These are phyloP conservation scores for Chelonoidis abingdonii DNA, from an alignment of 2,113 vertebrate genomes.

Conservation along the genomic window DNA sequence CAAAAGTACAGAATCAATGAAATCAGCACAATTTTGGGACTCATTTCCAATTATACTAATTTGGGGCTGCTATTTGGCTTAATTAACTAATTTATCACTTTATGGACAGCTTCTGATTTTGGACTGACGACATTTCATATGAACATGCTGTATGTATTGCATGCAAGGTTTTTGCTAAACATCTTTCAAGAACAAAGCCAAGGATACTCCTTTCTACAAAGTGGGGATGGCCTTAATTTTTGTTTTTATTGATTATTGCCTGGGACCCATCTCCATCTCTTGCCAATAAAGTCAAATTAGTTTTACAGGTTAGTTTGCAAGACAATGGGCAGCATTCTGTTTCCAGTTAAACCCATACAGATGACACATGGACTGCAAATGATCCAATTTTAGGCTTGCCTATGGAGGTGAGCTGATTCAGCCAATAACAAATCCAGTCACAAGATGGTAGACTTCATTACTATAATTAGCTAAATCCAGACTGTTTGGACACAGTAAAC, in stretches of 20 bases:
- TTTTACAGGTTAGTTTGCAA: conserved; percentile 29
- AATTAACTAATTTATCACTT: not conserved
- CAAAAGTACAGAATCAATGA: not conserved
- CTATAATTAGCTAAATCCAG: not conserved
- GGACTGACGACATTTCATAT: not conserved
- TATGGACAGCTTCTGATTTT: not conserved
- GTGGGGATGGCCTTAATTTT: conserved; percentile 22
- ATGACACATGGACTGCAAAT: not conserved
- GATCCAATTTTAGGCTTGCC: not conserved
- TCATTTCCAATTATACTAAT: accelerated
- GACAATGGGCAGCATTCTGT: conserved; percentile 42
- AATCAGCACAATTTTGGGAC: accelerated
- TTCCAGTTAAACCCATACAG: conserved; percentile 51
- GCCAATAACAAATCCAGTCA: not conserved
- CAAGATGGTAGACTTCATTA: not conserved
- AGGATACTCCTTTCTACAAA: not conserved
- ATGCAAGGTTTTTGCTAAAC: not conserved
- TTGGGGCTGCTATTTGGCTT: not conserved
- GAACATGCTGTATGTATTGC: not conserved
- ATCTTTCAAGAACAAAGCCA: not conserved
- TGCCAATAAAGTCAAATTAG: conserved; percentile 56
- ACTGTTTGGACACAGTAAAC: not conserved
- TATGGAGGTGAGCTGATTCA: not conserved
- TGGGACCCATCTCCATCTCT: not conserved
- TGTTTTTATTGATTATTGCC: conserved; percentile 27